These are phyloP conservation scores for Eurystomus gularis DNA, from an alignment of 2,113 vertebrate genomes.

Conservation along the genomic window DNA sequence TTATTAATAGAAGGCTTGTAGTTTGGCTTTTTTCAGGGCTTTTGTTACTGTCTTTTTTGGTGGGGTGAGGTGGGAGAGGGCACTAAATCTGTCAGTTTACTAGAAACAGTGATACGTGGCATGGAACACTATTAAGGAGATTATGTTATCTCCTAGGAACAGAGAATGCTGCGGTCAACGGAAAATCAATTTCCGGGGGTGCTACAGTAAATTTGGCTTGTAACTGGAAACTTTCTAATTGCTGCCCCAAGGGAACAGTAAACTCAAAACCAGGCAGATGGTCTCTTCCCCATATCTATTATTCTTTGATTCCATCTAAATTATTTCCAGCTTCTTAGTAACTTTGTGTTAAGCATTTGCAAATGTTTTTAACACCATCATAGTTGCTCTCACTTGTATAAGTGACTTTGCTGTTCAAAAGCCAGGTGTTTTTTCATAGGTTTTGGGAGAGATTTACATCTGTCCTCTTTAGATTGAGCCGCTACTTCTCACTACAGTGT, in stretches of 20 bases:
- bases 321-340: neutral
- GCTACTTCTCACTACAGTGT: neutral
- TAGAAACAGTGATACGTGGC: neutral
- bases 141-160: slow-evolving; percentile 41
- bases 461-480: neutral
- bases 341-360: neutral
- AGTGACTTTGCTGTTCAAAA: neutral
- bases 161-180: neutral
- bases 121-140: neutral
- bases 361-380: neutral
- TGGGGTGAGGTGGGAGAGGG: neutral
- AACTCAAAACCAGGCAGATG: neutral
- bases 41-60: neutral
- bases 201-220: slow-evolving; percentile 18
- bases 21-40: neutral
- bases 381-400: neutral
- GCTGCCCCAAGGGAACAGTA: neutral
- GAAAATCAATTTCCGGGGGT: slow-evolving; percentile 28
- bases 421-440: neutral
- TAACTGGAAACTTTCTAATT: slow-evolving; percentile 44
- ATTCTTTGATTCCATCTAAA: neutral
- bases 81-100: neutral
- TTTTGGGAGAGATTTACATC: neutral
- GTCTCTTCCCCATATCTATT: neutral
- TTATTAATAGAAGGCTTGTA: neutral